phyloP scores from a whole-genome alignment of 2,888 invertebrate genomes.

The Cephus rjabovi region DNA sequence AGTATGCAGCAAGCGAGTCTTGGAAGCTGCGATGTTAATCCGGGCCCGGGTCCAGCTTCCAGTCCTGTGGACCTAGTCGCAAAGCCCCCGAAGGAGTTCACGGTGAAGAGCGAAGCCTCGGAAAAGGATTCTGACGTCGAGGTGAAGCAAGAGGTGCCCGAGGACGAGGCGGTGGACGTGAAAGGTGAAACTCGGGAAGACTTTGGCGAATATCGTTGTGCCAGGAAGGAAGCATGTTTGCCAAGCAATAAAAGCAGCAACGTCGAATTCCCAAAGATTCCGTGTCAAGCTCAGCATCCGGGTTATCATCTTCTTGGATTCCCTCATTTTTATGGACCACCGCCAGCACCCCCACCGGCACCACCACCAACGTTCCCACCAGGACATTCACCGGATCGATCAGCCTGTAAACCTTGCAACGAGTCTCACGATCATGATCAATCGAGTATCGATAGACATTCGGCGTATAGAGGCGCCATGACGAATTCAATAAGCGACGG shows the following conservation, averaged over 20 bases:
- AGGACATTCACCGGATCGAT: slow-evolving; percentile 23
- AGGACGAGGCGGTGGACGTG: slow-evolving; percentile 25
- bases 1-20: slow-evolving; percentile 57
- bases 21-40: slow-evolving; percentile 36
- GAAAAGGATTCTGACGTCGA: slow-evolving; percentile 36
- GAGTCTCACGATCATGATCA: slow-evolving; percentile 30
- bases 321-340: slow-evolving; percentile 45
- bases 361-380: slow-evolving; percentile 29
- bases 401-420: slow-evolving; percentile 28
- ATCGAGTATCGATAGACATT: slow-evolving; percentile 32
- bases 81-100: slow-evolving; percentile 17
- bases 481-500: not conserved
- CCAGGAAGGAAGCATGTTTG: not conserved
- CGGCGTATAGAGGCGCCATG: not conserved
- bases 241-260: slow-evolving; percentile 1
- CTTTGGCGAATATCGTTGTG: slow-evolving; percentile 17
- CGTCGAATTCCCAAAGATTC: slow-evolving; percentile 32
- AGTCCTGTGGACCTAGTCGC: slow-evolving; percentile 17
- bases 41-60: slow-evolving; percentile 6
- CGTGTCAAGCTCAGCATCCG: slow-evolving; percentile 25
- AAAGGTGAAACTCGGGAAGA: slow-evolving; percentile 42
- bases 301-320: slow-evolving; percentile 42
- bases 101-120: slow-evolving; percentile 36
- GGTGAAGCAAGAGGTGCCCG: slow-evolving; percentile 48
- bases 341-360: slow-evolving; percentile 14